Conservation (phyloP, 1,140 invertebrate species). For the Drosophila albomicans region DNA sequence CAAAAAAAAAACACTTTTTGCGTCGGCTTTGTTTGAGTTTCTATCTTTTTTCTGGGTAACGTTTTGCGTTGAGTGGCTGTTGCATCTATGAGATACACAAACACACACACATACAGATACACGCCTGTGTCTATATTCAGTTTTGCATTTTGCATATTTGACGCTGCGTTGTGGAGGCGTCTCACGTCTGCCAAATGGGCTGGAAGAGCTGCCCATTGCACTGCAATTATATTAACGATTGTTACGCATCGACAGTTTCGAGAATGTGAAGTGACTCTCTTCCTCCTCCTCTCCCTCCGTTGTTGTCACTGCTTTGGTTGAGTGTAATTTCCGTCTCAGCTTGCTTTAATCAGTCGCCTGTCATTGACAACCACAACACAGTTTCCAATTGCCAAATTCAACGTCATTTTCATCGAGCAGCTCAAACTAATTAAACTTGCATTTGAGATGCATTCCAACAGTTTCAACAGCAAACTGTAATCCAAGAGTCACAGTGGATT, state of each 20-base stretch:
- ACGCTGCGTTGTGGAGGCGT: conserved; percentile 14
- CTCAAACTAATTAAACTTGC: conserved; percentile 69
- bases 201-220: conserved; percentile 49
- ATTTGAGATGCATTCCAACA: conserved; percentile 44
- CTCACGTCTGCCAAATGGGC: conserved; percentile 62
- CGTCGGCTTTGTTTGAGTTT: conserved; percentile 31
- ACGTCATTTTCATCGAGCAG: conserved; percentile 40
- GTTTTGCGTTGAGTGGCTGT: conserved; percentile 29
- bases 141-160: conserved; percentile 42
- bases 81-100: conserved; percentile 5
- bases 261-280: background rate
- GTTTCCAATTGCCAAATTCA: conserved; percentile 53
- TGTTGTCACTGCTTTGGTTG: too few relatives aligned
- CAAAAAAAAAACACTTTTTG: conserved; percentile 8
- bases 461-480: background rate
- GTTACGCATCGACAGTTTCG: conserved; percentile 34
- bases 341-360: conserved; percentile 46
- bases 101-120: background rate
- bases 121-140: conserved; percentile 14
- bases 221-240: conserved; percentile 55
- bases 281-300: background rate
- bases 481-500: conserved; percentile 32
- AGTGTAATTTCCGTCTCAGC: conserved; percentile 17
- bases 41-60: conserved; percentile 6
- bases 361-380: conserved; percentile 53